Evolutionary conservation across 2,797 vertebrate genomes (phyloP), one percentile per base, ranked within the genome.

Genomic region (Orientallactaga sibirica): DNA sequence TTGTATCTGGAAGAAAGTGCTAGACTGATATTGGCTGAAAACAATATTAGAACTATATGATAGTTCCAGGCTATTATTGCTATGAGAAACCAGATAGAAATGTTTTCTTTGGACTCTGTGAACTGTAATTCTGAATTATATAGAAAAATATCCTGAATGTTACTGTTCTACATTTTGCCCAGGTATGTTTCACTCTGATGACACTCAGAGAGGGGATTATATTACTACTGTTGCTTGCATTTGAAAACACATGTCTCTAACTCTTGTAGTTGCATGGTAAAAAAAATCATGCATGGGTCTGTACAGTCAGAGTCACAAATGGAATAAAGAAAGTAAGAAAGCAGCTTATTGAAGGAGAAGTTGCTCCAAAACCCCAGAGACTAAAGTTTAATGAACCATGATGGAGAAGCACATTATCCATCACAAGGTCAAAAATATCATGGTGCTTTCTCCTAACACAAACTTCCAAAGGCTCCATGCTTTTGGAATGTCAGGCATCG

Each of bases 301-400:
- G 43, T n/a, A 10, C 33, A 37, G 19, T n/a, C 9, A 43, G n/a
- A 58, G 6, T n/a, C 55, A 19, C 7, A 4, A 19, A 6, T 15
- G 2, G n/a, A 52, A 8, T 15, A n/a, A 4, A 24, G 27, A 67
- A 18, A 19, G 3, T 20, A 14, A 67, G 43, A 66, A 55, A 62
- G 9, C 18, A 1, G 0, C 2, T 11, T 2, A 29, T 20, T 6
- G 2, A 78, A 64, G 7, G 12, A 33, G 27, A 22, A 76, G 24
- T 1, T 24, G 0, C 20, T 68, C 12, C 1, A 55, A 15, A 16
- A 1, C 33, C 15, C 24, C 0, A 3, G 33, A 62, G 43, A 25
- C 8, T 0, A 8, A 16, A 16, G 0, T 16, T 41, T 41, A 4
- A 41, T 37, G 4, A 9, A 15, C 24, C 9, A 3, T 3, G 1